phyloP scores from a whole-genome alignment of 1,140 invertebrate species.

The Campoletis sonorensis region DNA sequence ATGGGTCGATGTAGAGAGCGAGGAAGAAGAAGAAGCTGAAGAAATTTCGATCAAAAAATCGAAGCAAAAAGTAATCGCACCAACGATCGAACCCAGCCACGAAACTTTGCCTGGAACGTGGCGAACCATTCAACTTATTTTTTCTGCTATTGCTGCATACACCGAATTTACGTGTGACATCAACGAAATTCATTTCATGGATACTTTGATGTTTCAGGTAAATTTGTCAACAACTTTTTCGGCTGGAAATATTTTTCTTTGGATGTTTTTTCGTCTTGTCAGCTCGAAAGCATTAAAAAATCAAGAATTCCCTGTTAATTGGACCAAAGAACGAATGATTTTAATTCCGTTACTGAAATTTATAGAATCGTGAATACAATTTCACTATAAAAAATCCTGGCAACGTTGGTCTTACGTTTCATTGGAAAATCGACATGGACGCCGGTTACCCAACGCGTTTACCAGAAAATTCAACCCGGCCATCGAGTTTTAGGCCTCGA shows the following conservation, averaged over 20 bases:
- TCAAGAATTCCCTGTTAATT: not conserved
- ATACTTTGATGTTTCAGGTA: conserved; percentile 68
- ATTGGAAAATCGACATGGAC: conserved; percentile 63
- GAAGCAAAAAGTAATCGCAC: conserved; percentile 52
- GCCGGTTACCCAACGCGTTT: conserved; percentile 59
- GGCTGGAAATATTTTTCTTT: no score
- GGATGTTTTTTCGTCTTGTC: no score
- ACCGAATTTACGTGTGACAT: conserved; percentile 59
- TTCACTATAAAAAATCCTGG: conserved; percentile 61
- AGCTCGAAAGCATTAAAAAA: not conserved
- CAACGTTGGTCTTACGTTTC: conserved; percentile 56
- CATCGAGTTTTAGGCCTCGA: not conserved
- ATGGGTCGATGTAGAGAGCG: conserved; percentile 52
- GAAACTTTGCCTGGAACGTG: conserved; percentile 52
- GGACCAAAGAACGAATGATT: no score
- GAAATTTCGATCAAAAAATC: conserved; percentile 20
- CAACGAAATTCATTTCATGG: conserved; percentile 62
- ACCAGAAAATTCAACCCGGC: conserved; percentile 13
- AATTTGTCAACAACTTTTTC: not conserved
- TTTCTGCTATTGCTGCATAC: conserved; percentile 59
- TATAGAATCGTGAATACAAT: conserved; percentile 53
- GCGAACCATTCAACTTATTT: conserved; percentile 54
- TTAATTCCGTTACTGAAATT: not conserved
- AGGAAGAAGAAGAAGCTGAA: not conserved
- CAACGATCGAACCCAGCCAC: conserved; percentile 56